Evolutionary conservation across 1,140 invertebrate species (phyloP), one percentile per base, ranked within the genome.

Genomic region (Drosophila pallidifrons): DNA sequence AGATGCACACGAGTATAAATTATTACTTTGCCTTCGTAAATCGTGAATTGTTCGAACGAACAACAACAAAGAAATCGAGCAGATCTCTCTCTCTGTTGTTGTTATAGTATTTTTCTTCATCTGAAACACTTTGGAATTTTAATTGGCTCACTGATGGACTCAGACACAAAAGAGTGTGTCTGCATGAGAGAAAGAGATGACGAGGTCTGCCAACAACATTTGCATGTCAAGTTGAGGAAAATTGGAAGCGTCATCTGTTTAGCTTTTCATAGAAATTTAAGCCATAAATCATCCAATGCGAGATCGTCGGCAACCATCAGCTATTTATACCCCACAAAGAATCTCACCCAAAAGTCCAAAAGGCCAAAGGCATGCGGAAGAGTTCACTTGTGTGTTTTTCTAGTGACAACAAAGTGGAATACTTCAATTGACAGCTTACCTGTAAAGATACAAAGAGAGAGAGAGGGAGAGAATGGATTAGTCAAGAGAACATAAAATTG

Each of bases 71-170:
- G 7, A 10, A 8, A 38, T 3, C 35, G 35, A 10, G 35, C 35
- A 38, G 35, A 25, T 25, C 20, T 25, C 20, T 20, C 20, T 25
- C 35, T 38, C 43, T 30, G 8, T 38, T 28, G 11, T 57, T 46
- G 10, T 59, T 15, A 45, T 57, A 20, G 16, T 25, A 0, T 25
- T 25, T 0, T 47, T 63, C 25, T 47, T 38, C 49, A 51, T 46
- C 59, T 51, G 20, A 72, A 72, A 66, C 49, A 67, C 75, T 86
- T 79, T 69, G 70, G 82, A 81, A 85, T 86, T 85, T 85, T 85
- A 85, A 85, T 85, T 85, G 82, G 81, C 52, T 54, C 55, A 49
- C 8, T 15, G 65, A 49, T 49, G 38, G 15, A 67, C 13, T 16
- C 16, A 16, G 35, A 38, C 35, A 25, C 20, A 25, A 25, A 25